Percentiles rank a stretch among this genome's conserved stretches.
phyloP scores from a whole-genome alignment of 2,888 invertebrate genomes.

The Pandemis heparana region DNA sequence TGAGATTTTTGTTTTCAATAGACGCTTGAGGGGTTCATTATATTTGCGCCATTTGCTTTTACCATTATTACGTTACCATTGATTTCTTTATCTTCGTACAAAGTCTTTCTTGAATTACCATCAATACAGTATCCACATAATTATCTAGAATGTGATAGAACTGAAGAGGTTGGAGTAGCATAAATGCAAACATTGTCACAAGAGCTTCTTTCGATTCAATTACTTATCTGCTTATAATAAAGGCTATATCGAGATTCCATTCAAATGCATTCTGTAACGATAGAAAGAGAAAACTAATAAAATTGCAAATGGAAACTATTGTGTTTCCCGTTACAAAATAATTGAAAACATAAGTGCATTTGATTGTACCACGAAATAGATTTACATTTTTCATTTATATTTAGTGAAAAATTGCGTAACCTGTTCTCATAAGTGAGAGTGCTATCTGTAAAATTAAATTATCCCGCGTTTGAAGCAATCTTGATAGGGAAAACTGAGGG shows the following conservation, averaged over 20 bases:
- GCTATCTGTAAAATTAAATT: constrained; percentile 11
- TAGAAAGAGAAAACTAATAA: constrained; percentile 21
- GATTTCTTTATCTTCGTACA: constrained; percentile 4
- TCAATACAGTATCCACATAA: neutral
- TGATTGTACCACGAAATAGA: neutral
- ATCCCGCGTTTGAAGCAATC: constrained; percentile 8
- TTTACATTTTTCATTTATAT: neutral
- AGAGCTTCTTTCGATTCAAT: constrained; percentile 17
- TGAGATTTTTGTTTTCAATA: constrained; percentile 64
- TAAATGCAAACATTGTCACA: constrained; percentile 25
- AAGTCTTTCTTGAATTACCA: neutral
- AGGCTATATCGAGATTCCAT: constrained; percentile 22
- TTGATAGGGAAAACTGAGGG: constrained; percentile 18
- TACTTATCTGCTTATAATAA: constrained; percentile 23
- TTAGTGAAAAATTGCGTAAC: neutral
- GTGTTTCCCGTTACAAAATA: neutral
- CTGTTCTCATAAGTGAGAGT: constrained; percentile 8
- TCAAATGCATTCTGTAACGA: constrained; percentile 15
- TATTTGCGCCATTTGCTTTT: constrained; percentile 40
- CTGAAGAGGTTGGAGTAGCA: constrained; percentile 23
- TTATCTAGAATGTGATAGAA: neutral
- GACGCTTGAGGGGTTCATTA: constrained; percentile 64
- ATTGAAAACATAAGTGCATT: neutral
- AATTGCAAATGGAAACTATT: constrained; percentile 5
- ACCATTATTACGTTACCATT: constrained; percentile 32